Base-by-base conservation (phyloP, 2,888 invertebrate species). In the Heliothis peltigera region DNA sequence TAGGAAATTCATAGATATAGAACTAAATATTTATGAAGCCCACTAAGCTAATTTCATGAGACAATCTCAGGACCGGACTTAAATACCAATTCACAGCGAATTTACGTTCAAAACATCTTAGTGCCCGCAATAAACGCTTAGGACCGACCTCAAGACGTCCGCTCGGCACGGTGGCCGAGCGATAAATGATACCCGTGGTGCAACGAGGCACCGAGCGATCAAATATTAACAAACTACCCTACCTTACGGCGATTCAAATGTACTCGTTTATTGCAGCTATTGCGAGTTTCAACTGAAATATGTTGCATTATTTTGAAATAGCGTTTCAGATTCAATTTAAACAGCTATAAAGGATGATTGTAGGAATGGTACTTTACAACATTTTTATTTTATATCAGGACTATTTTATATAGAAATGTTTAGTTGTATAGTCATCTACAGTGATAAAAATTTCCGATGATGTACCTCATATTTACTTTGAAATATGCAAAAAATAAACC, bases 221-320 rank as follows among this genome's bases (percentile, higher is more conserved):
- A 94, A 94, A 94, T 94, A 94, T 94, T 94, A 89, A 93, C 91
- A 87, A 92, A 93, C 89, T 91, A 90, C 92, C 91, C 87, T 74
- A 65, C 87, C 82, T 90, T 88, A 89, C 85, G 82, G 84, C 84
- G 81, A 88, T 87, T 87, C 87, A 85, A 88, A 90, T 89, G 86
- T 86, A 85, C 82, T 82, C 80, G 87, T 89, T 91, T 89, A 90
- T 85, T 82, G 82, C 87, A 78, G 75, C 70, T 67, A 69, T 63
- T 82, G 79, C 75, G 76, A 80, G 83, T 80, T 82, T 86, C 77
- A 79, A 70, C 77, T 78, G 77, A 74, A 67, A 73, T 65, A 73
- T 62, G 48, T 75, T 65, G 39, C 51, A 61, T 59, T 79, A 61
- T 67, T 64, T 60, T 59, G 69, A 53, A 68, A 64, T 69, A 58